Evolutionary conservation across 2,113 vertebrate genomes (phyloP).

Genomic region (Cryptoleucopteryx plumbea): DNA sequence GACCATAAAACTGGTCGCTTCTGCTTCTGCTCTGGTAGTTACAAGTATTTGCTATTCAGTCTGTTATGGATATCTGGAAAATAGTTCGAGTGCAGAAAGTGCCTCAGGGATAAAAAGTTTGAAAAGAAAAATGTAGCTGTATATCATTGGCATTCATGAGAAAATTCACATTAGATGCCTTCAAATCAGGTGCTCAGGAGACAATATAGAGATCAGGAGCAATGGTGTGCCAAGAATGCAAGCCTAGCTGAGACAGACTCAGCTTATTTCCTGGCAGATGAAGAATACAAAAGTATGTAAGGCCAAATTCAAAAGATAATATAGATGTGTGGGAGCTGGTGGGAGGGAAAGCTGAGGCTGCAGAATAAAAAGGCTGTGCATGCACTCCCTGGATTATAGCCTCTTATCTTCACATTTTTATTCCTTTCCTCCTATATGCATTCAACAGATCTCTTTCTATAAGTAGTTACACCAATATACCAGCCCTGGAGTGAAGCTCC

Average conservation of each 20-base stretch:
- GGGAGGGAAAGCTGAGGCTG: slow-evolving; percentile 11
- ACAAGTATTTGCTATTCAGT: slow-evolving; percentile 64
- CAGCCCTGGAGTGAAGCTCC: not conserved
- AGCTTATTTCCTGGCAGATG: not conserved
- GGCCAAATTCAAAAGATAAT: slow-evolving; percentile 22
- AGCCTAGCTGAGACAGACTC: not conserved
- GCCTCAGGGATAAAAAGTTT: slow-evolving; percentile 63
- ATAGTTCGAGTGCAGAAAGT: slow-evolving; percentile 48
- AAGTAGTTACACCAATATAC: not conserved
- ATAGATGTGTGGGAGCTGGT: not conserved
- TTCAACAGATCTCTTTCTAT: not conserved
- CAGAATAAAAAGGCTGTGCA: not conserved
- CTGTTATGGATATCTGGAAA: slow-evolving; percentile 55
- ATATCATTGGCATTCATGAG: slow-evolving; percentile 74
- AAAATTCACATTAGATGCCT: slow-evolving; percentile 64
- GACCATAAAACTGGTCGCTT: not conserved
- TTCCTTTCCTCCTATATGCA: not conserved
- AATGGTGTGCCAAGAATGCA: slow-evolving; percentile 48
- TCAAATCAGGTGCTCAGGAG: slow-evolving; percentile 62
- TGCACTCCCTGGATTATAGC: not conserved
- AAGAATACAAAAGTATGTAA: not conserved
- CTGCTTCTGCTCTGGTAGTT: slow-evolving; percentile 40
- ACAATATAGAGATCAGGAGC: slow-evolving; percentile 64
- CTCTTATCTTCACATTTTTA: not conserved
- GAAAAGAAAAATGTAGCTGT: slow-evolving; percentile 60